Base-by-base conservation (phyloP, 1,140 invertebrate species). In the Hyposmocoma kahamanoa region DNA sequence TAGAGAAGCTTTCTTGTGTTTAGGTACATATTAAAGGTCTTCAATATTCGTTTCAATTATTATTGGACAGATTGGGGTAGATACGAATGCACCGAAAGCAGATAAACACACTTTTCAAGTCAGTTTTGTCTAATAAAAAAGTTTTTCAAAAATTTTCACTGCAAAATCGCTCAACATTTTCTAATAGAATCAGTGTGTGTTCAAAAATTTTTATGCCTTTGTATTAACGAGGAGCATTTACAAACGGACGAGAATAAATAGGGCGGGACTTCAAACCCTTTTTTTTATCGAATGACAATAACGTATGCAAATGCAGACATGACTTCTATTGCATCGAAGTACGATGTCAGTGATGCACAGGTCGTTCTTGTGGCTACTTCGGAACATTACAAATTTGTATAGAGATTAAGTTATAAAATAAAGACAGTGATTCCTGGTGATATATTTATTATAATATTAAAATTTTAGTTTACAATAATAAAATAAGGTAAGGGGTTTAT, bases 261-360 rank as follows among this genome's bases (percentile, higher is more conserved):
- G 62, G 65, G 59, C 55, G 62, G 57, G 47, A 59, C 55, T 53
- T 50, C 43, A 56, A 59, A 67, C 63, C 72, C 73, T 59, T 68
- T 60, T 56, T 59, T 61, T 65, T 57, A 53, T 55, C 44, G 49
- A 22, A 53, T 44, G 36, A 73, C 55, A 72, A 73, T 64, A 59
- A 50, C 32, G 22, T 62, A 68, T 64, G 61, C 62, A 73, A 69
- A 67, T 54, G 59, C 59, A 53, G 20, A 62, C 47, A 48, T 62
- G 53, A 65, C 50, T 62, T 68, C 42, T 50, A 59, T 50, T 69
- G 57, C 57, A 59, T 60, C 51, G 65, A 53, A 53, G 19, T 57
- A 53, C 45, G 41, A 56, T 60, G 62, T 73, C 67, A 82, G 78
- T 82, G 52, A 51, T 53, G 59, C 47, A 59, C 44, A 61, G 50